phyloP scores from a whole-genome alignment of 2,888 invertebrate species.

The Plebejus argus region DNA sequence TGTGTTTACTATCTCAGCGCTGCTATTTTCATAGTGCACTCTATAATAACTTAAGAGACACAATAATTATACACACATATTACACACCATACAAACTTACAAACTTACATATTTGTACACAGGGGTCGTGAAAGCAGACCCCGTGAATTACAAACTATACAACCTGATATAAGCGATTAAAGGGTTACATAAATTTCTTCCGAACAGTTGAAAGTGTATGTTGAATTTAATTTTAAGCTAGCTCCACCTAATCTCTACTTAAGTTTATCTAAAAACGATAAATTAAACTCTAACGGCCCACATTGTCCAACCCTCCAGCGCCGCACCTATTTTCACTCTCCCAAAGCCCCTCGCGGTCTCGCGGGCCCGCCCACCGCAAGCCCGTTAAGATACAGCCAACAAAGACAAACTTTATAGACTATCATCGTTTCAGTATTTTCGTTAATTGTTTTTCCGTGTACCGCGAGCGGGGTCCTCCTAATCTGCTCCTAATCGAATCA shows the following conservation, averaged over 20 bases:
- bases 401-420: constrained; percentile 71
- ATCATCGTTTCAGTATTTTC: constrained; percentile 73
- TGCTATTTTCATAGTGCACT: too few species aligned
- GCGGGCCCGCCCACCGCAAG: constrained; percentile 65
- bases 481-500: constrained; percentile 75
- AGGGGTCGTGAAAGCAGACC: not conserved
- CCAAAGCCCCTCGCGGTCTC: constrained; percentile 52
- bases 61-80: too few species aligned
- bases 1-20: too few species aligned
- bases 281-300: constrained; percentile 64
- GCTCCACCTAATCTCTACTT: constrained; percentile 60
- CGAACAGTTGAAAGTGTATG: constrained; percentile 37
- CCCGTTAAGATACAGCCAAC: constrained; percentile 69
- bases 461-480: constrained; percentile 65
- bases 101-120: not conserved
- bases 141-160: not conserved
- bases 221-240: constrained; percentile 43
- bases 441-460: constrained; percentile 79
- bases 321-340: constrained; percentile 54
- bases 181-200: constrained; percentile 28
- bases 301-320: constrained; percentile 64
- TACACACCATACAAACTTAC: too few species aligned
- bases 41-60: too few species aligned
- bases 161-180: not conserved
- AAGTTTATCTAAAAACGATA: constrained; percentile 75